A percentile compares a stretch with the other conserved stretches of the same genome.
phyloP scores from a whole-genome alignment of 2,888 invertebrate genomes.

The Malachius bipustulatus region DNA sequence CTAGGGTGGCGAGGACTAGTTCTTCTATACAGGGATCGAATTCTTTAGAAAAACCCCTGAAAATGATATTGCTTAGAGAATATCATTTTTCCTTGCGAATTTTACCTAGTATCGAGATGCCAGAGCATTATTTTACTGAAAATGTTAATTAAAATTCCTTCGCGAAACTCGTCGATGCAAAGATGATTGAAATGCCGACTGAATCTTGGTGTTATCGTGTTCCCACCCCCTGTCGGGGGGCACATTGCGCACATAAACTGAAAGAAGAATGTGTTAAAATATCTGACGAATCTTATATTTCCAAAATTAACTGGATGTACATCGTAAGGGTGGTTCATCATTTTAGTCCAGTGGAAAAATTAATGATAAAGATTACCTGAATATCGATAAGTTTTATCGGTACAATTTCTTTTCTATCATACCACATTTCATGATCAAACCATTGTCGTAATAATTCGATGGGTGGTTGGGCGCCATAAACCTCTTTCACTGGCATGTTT shows the following conservation, averaged over 20 bases:
- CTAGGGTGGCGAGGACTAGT: conserved; percentile 74
- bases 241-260: conserved; percentile 82
- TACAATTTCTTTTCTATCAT: conserved; percentile 68
- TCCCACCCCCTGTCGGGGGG: conserved; percentile 63
- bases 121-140: conserved; percentile 85
- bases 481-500: conserved; percentile 86
- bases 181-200: conserved; percentile 76
- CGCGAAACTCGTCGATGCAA: conserved; percentile 81
- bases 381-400: conserved; percentile 75
- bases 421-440: conserved; percentile 85
- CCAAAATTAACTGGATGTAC: no score
- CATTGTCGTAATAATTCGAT: conserved; percentile 84
- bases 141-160: conserved; percentile 69
- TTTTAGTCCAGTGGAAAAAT: no score
- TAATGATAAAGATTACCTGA: conserved; percentile 42
- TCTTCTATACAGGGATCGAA: conserved; percentile 88
- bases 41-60: conserved; percentile 84
- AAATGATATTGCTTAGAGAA: conserved; percentile 22
- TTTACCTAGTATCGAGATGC: conserved; percentile 89
- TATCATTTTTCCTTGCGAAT: no score
- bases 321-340: no score
- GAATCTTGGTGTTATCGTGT: conserved; percentile 74
- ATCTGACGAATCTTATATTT: no score
- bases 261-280: no score
- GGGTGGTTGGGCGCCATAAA: conserved; percentile 88